Evolutionary conservation across 2,888 invertebrate species (phyloP).

Genomic region (Axea sp.): DNA sequence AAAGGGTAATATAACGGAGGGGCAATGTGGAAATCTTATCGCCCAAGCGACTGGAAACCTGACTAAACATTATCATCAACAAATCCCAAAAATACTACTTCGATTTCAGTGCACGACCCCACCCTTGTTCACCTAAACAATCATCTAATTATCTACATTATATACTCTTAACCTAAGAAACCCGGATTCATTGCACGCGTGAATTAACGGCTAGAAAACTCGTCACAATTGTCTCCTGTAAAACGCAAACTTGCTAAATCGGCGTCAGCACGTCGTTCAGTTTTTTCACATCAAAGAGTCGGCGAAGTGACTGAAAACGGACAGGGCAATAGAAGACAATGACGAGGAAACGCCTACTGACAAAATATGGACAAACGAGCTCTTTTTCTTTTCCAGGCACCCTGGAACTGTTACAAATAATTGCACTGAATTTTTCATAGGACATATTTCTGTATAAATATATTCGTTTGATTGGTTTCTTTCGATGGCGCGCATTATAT

Average conservation of each 20-base stretch:
- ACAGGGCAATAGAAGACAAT: slow-evolving; percentile 16
- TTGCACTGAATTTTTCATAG: not conserved
- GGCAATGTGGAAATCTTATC: not conserved
- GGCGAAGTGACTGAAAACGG: slow-evolving; percentile 7
- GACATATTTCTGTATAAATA: too few species aligned
- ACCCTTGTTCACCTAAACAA: slow-evolving; percentile 15
- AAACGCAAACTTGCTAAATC: slow-evolving; percentile 26
- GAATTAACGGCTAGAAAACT: slow-evolving; percentile 24
- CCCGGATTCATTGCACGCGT: slow-evolving; percentile 27
- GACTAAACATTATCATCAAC: slow-evolving; percentile 1
- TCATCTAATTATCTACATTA: slow-evolving; percentile 17
- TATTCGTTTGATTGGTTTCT: too few species aligned
- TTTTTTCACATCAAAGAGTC: slow-evolving; percentile 24
- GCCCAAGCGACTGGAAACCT: not conserved
- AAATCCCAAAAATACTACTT: slow-evolving; percentile 7
- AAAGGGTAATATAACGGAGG: not conserved
- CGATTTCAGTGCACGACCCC: slow-evolving; percentile 12
- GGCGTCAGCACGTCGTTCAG: slow-evolving; percentile 27
- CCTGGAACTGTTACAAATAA: not conserved
- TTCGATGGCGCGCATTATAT: too few species aligned
- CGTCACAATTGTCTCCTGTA: slow-evolving; percentile 49
- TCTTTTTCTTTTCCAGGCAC: too few species aligned
- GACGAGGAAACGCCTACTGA: slow-evolving; percentile 11
- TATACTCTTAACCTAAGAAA: slow-evolving; percentile 32
- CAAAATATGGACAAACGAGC: slow-evolving; percentile 24